A percentile compares a stretch with the other conserved stretches of the same genome.
Conservation (phyloP, 2,113 vertebrate genomes). For the Nipponia nippon region DNA sequence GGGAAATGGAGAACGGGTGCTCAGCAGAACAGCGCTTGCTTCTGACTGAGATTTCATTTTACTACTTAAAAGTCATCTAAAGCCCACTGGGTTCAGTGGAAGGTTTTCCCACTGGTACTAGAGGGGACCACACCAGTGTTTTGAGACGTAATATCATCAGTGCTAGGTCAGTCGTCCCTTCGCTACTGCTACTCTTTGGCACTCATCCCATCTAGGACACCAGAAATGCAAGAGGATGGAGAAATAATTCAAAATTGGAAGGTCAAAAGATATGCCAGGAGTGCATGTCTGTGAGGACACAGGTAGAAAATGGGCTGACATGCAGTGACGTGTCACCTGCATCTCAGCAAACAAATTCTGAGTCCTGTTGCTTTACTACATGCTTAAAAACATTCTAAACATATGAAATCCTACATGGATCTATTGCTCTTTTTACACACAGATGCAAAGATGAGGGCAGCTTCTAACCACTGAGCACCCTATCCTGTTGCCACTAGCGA, state of each 20-base stretch:
- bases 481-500: neutral
- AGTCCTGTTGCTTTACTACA: neutral
- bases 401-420: neutral
- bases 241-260: neutral
- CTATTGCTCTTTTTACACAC: neutral
- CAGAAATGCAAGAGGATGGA: neutral
- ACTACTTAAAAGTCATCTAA: neutral
- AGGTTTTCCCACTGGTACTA: neutral
- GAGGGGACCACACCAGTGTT: neutral
- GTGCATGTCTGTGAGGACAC: neutral
- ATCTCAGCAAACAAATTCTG: neutral
- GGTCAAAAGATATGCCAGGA: neutral
- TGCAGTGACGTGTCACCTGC: neutral
- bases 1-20: fast-evolving
- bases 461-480: neutral
- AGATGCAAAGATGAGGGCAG: neutral
- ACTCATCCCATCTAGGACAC: neutral
- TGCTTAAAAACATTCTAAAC: neutral
- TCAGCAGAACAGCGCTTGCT: neutral
- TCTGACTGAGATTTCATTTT: neutral
- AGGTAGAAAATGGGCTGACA: neutral
- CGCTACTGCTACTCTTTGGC: neutral
- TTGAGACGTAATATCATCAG: neutral
- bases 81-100: neutral
- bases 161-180: neutral